phyloP scores from a whole-genome alignment of 2,797 vertebrate species.

The Pangasius macronema region DNA sequence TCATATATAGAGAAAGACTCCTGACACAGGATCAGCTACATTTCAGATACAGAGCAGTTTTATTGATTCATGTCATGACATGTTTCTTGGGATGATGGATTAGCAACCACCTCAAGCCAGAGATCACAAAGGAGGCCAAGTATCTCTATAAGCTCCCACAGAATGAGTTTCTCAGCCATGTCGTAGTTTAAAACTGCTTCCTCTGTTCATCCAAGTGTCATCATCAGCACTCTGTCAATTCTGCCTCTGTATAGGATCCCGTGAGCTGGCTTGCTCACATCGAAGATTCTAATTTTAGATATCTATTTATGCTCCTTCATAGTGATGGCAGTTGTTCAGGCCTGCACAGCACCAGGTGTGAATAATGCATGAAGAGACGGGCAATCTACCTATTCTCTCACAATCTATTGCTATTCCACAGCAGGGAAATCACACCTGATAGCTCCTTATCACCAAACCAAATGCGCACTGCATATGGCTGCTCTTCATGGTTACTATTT shows the following conservation, averaged over 20 bases:
- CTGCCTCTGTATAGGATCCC: constrained; percentile 41
- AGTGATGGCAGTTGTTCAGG: constrained; percentile 56
- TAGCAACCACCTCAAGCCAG: constrained; percentile 1
- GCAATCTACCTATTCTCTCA: constrained; percentile 38
- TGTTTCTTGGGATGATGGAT: constrained; percentile 13
- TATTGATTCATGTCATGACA: background rate
- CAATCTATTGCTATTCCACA: constrained; percentile 59
- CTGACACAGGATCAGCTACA: background rate
- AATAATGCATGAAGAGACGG: constrained; percentile 62
- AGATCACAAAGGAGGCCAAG: background rate
- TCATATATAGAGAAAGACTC: background rate
- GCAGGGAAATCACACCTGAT: constrained; percentile 57
- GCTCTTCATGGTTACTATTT: constrained; percentile 58
- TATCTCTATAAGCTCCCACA: background rate
- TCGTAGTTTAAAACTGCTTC: constrained; percentile 27
- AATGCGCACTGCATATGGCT: constrained; percentile 54
- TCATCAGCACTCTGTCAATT: constrained; percentile 34
- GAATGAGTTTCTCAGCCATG: constrained; percentile 15
- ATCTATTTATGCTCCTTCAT: constrained; percentile 60
- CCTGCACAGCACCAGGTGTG: constrained; percentile 44
- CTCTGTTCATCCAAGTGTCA: constrained; percentile 16
- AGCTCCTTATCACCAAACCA: constrained; percentile 62
- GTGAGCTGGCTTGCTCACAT: constrained; percentile 49
- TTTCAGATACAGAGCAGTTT: background rate
- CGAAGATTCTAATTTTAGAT: constrained; percentile 66